Percentiles rank a stretch among this genome's conserved stretches.
These are phyloP conservation scores for Fissipunctia ypsillon DNA, from an alignment of 2,888 invertebrate species.

Conservation along the genomic window DNA sequence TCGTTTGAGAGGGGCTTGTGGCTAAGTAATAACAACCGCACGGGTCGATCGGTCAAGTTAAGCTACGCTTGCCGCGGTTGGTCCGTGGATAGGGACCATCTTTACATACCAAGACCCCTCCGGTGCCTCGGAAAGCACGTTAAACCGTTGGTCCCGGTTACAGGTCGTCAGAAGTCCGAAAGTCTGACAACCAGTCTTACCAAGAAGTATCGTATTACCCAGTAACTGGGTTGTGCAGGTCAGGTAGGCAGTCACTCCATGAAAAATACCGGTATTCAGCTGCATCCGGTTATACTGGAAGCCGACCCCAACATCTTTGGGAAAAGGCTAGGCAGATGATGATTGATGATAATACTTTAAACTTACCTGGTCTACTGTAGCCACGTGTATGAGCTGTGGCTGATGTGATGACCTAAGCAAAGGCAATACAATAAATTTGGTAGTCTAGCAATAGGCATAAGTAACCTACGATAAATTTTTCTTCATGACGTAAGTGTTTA, in stretches of 20 bases:
- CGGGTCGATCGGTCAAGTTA: too few species aligned
- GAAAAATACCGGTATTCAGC: background rate
- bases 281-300: background rate
- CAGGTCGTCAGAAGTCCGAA: background rate
- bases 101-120: too few species aligned
- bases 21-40: too few species aligned
- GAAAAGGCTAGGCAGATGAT: too few species aligned
- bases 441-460: background rate
- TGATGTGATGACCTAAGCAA: slow-evolving; percentile 7
- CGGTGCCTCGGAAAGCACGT: too few species aligned
- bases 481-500: slow-evolving; percentile 22
- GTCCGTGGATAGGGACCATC: background rate
- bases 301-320: background rate
- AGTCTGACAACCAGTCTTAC: background rate
- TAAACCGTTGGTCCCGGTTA: too few species aligned
- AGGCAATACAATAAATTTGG: background rate
- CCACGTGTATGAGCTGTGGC: background rate
- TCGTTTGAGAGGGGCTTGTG: too few species aligned
- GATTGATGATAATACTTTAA: too few species aligned
- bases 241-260: too few species aligned
- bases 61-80: background rate
- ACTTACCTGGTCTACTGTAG: too few species aligned
- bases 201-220: background rate
- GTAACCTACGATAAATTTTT: background rate
- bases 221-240: too few species aligned